Evolutionary conservation across 1,140 invertebrate genomes (phyloP).

Genomic region (Drosophila seguyi): DNA sequence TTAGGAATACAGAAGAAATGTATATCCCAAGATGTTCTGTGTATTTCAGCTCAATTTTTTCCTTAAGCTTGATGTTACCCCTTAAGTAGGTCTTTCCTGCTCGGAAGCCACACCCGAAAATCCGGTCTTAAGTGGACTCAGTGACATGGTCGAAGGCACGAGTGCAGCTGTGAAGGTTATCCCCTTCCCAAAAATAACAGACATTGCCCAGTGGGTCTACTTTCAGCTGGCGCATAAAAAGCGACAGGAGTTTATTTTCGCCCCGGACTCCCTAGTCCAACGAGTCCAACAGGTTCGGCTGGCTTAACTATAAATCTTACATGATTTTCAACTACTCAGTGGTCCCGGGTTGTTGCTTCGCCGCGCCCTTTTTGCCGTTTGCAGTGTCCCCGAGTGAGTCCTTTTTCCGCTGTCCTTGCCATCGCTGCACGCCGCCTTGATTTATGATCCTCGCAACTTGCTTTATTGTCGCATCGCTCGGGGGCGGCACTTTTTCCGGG

Average conservation of each 20-base stretch:
- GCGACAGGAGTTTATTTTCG: constrained; percentile 29
- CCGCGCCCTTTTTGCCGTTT: constrained; percentile 5
- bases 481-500: constrained; percentile 41
- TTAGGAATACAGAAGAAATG: background rate
- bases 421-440: constrained; percentile 59
- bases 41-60: background rate
- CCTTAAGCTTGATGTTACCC: background rate
- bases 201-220: constrained; percentile 9
- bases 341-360: constrained; percentile 37
- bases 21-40: background rate
- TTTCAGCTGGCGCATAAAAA: constrained; percentile 19
- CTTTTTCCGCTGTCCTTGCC: constrained; percentile 34
- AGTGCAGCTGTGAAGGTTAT: constrained; percentile 2
- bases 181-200: constrained; percentile 7
- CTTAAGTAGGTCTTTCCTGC: constrained; percentile 9
- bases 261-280: background rate
- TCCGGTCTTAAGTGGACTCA: background rate
- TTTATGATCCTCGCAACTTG: constrained; percentile 67
- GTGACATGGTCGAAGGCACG: constrained; percentile 14
- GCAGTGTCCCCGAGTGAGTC: constrained; percentile 40
- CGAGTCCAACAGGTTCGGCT: constrained; percentile 63
- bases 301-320: constrained; percentile 71
- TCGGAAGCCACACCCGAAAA: constrained; percentile 6
- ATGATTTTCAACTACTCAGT: constrained; percentile 62
- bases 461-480: constrained; percentile 59